Evolutionary conservation across 2,888 invertebrate genomes (phyloP).

Genomic region (Gisinianus flammeolus): DNA sequence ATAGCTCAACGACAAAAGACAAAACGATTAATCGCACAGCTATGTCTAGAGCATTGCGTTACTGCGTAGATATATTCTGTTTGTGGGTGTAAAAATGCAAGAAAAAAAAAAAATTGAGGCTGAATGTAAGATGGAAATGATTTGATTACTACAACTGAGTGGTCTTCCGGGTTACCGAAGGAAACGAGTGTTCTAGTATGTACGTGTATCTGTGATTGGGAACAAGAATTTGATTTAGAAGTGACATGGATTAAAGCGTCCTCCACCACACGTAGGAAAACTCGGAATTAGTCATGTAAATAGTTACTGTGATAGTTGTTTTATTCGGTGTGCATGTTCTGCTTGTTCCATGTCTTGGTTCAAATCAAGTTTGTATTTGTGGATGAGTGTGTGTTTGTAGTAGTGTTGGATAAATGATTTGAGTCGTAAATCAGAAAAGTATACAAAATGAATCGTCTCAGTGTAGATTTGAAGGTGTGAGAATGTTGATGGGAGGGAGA

Average conservation of each 20-base stretch:
- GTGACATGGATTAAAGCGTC: constrained; percentile 19
- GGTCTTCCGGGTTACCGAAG: background rate
- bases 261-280: background rate
- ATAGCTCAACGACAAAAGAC: too few relatives aligned
- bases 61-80: too few relatives aligned
- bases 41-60: too few relatives aligned
- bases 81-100: background rate
- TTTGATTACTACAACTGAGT: too few relatives aligned
- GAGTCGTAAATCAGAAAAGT: constrained; percentile 34
- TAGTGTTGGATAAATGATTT: constrained; percentile 32
- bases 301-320: too few relatives aligned
- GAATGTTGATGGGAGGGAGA: constrained; percentile 44
- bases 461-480: constrained; percentile 24
- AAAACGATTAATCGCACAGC: too few relatives aligned
- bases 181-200: background rate
- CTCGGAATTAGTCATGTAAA: background rate
- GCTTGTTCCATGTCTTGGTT: background rate
- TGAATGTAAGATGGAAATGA: too few relatives aligned
- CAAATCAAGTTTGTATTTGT: background rate
- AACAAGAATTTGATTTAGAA: constrained; percentile 37
- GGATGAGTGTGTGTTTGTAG: background rate
- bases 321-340: too few relatives aligned
- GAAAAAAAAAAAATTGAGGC: background rate
- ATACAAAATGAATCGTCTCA: constrained; percentile 28
- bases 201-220: constrained; percentile 14